Evolutionary conservation across 2,797 vertebrate genomes (phyloP).

Genomic region (Rhinophrynus dorsalis): DNA sequence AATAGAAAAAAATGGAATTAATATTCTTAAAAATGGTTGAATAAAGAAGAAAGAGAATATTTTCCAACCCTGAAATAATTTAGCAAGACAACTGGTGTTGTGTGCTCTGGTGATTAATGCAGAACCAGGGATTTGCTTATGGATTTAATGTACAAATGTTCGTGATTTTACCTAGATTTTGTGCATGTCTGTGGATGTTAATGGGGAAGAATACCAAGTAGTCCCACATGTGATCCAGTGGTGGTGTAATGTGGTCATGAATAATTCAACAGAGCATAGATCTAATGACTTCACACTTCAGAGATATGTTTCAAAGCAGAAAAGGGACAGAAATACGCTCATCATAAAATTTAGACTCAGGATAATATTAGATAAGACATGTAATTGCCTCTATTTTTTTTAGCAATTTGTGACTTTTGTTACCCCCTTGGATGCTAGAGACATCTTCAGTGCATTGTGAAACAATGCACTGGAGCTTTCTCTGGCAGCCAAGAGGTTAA

Average conservation of each 20-base stretch:
- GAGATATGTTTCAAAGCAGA: conserved; percentile 56
- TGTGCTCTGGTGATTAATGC: conserved; percentile 40
- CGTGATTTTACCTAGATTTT: conserved; percentile 29
- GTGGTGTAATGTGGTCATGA: conserved; percentile 66
- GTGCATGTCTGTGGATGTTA: background rate
- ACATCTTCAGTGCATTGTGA: too few relatives aligned
- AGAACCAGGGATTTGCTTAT: conserved; percentile 42
- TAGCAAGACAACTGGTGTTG: conserved; percentile 35
- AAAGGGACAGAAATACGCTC: background rate
- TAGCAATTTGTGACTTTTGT: too few relatives aligned
- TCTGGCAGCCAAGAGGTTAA: too few relatives aligned
- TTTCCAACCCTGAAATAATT: conserved; percentile 4
- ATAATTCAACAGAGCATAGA: conserved; percentile 73
- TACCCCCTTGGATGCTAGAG: too few relatives aligned
- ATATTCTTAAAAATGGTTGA: background rate
- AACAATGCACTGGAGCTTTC: too few relatives aligned
- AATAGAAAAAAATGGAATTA: conserved; percentile 29
- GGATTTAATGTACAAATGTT: conserved; percentile 32
- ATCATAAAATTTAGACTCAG: conserved; percentile 22
- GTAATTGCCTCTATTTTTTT: background rate
- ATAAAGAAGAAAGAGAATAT: conserved; percentile 27
- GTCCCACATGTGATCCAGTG: conserved; percentile 37
- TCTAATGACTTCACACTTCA: conserved; percentile 74
- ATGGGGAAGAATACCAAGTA: conserved; percentile 40
- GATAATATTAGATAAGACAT: conserved; percentile 21